Base-by-base conservation (phyloP, 2,888 invertebrate species). In the Lasioglossum calceatum region DNA sequence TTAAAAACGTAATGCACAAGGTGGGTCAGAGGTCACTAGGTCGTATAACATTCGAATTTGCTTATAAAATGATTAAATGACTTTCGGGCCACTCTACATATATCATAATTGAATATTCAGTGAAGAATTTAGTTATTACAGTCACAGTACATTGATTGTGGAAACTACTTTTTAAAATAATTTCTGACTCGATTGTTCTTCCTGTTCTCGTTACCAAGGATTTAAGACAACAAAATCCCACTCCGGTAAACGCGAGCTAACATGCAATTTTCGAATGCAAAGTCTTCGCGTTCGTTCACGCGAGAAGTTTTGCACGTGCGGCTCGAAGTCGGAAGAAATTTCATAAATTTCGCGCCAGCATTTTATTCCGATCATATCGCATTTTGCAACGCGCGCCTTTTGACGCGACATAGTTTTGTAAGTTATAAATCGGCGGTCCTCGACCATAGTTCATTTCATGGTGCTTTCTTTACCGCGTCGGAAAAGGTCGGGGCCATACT, bases 371-470 rank as follows among this genome's bases (percentile, higher is more conserved):
- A 36, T 54, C 42, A n/a, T 42, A 16, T n/a, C 23, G 78, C 70
- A 77, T 81, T 81, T 50, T 54, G 67, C 81, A 72, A 71, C 39
- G 39, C 67, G 71, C 73, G 39, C 19, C 67, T 88, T 84, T 71
- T 71, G 50, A 82, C 73, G 73, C 81, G 54, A 54, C 42, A 61
- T 71, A 61, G 70, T 84, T 84, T 79, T 39, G 54, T 73, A 86
- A 83, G 70, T 86, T 86, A 78, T 61, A 85, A 87, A 88, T 86
- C 84, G 82, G 64, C 77, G 73, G 76, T 72, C 39, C 81, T 75
- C 79, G 67, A 64, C 54, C 75, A 80, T 85, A 81, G 14, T 77
- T 58, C 72, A 81, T 64, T 81, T 89, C 90, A 87, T 84, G 88
- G 83, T 70, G 80, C 73, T 75, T 87, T 79, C 78, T 86, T 87